These are phyloP conservation scores for Eilema caniola DNA, from an alignment of 2,888 invertebrate species.

Conservation along the genomic window DNA sequence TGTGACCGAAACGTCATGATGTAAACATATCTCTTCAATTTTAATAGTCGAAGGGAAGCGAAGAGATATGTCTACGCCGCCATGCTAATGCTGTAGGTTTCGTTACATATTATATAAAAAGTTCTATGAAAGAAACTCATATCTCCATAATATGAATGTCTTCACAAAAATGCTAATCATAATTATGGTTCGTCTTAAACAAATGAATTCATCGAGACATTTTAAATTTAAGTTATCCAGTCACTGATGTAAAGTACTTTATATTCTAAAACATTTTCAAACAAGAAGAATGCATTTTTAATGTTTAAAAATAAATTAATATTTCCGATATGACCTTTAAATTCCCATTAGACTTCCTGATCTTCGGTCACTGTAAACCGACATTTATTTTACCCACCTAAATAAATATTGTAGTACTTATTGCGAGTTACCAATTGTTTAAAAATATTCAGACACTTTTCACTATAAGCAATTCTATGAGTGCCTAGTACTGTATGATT, in stretches of 20 bases:
- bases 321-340: not conserved
- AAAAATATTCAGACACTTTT: not conserved
- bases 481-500: not conserved
- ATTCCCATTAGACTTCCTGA: not conserved
- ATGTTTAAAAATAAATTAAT: not conserved
- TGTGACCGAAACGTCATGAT: no score
- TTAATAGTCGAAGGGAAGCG: no score
- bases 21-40: no score
- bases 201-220: not conserved
- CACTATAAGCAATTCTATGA: not conserved
- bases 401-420: conserved; percentile 9
- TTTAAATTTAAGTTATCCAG: not conserved
- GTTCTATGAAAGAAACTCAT: no score
- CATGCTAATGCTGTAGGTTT: no score
- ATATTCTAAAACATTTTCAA: not conserved
- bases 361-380: not conserved
- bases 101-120: no score
- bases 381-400: not conserved
- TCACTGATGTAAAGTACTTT: not conserved
- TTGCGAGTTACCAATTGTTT: conserved; percentile 6
- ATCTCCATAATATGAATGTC: no score
- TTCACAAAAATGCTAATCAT: no score
- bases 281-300: not conserved
- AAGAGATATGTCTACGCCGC: no score
- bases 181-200: not conserved